Evolutionary conservation across 1,140 invertebrate genomes (phyloP), one percentile per base, ranked within the genome.

Genomic region (Drosophila jambulina): DNA sequence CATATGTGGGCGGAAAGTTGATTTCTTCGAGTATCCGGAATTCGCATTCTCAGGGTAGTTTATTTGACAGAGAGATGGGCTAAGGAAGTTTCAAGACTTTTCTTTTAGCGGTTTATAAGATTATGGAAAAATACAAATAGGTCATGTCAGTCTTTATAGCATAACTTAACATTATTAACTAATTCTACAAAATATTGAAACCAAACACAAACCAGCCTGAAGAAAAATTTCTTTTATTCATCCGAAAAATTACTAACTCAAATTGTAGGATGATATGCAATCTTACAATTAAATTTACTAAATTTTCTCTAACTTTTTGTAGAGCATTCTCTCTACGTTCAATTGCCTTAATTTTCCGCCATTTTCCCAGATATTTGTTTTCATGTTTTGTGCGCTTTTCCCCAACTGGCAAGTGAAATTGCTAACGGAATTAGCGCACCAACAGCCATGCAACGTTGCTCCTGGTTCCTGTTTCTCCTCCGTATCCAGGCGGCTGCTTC

Each of bases 391-490:
- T 51, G 45, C 46, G 21, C 46, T 64, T 68, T 65, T 34, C 23
- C 25, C 27, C 46, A 49, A 60, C 61, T 74, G 53, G 63, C 69
- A 76, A 90, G 56, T 71, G 78, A 61, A 88, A 90, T 88, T 84
- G 84, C 81, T 84, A 88, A 88, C 80, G 85, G 85, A 84, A 88
- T 88, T 88, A 88, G 84, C 78, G 71, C 80, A 88, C 60, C 84
- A 84, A 71, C 76, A 83, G 74, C 67, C 59, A 69, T 59, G 76
- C 67, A 80, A 74, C 54, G 64, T 38, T 42, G 64, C 71, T 60
- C 81, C 61, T 56, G 40, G 65, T 58, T 62, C 40, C 63, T 56
- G 63, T 78, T 61, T 36, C 56, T 48, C 17, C 57, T 40, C 27
- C 12, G 13, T 21, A 51, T 13, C 49, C 61, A 32, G 25, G 7